These are phyloP conservation scores for Tryphoninae sp. DNA, from an alignment of 2,888 invertebrate species.

Conservation along the genomic window DNA sequence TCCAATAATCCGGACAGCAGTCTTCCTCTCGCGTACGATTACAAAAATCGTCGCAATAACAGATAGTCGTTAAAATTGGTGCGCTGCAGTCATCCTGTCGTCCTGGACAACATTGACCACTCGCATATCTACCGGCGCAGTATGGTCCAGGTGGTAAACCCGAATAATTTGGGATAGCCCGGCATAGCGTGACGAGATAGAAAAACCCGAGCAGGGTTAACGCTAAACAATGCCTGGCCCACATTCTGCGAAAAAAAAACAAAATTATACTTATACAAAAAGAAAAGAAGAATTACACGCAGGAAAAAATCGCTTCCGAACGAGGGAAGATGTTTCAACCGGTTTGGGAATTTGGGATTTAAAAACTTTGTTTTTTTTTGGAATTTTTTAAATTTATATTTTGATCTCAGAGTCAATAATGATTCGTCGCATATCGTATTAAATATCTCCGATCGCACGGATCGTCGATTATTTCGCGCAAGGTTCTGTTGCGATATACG, in stretches of 20 bases:
- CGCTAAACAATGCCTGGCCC: slow-evolving; percentile 58
- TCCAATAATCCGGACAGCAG: slow-evolving; percentile 96
- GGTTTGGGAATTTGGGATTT: no score
- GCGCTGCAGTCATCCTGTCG: slow-evolving; percentile 92
- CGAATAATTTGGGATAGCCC: slow-evolving; percentile 74
- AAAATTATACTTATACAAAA: not conserved
- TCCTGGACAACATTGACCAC: slow-evolving; percentile 86
- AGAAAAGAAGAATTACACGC: not conserved
- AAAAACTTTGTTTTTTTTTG: not conserved
- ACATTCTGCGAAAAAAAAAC: slow-evolving; percentile 68
- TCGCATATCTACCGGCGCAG: slow-evolving; percentile 81
- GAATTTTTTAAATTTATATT: slow-evolving; percentile 3
- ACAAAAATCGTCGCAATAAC: slow-evolving; percentile 98
- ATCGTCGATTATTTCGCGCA: slow-evolving; percentile 60
- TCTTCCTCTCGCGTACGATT: slow-evolving; percentile 88
- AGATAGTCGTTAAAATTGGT: slow-evolving; percentile 90
- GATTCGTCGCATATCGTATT: slow-evolving; percentile 33
- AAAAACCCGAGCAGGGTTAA: slow-evolving; percentile 58
- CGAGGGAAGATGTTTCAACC: no score
- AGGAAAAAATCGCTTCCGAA: no score
- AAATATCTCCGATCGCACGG: slow-evolving; percentile 44
- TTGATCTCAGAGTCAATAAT: slow-evolving; percentile 16
- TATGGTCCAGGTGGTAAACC: slow-evolving; percentile 85
- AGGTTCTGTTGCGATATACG: slow-evolving; percentile 41
- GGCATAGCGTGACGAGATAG: slow-evolving; percentile 60